phyloP scores from a whole-genome alignment of 1,140 invertebrate genomes.

The Dufourea novaeangliae region DNA sequence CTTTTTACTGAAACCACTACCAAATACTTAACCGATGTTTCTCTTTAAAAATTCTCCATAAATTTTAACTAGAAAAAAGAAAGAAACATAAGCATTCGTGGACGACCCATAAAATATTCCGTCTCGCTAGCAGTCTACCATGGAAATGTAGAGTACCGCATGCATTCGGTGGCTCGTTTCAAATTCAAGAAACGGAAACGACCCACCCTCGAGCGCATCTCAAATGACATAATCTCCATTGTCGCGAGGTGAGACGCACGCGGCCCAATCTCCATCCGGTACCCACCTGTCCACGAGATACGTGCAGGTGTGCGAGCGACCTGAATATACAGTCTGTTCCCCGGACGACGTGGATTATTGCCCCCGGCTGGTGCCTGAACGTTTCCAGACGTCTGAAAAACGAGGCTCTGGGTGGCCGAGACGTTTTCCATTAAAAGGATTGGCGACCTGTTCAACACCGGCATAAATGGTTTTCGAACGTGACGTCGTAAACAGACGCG shows the following conservation, averaged over 20 bases:
- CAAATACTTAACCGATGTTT: too few species aligned
- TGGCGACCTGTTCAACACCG: not conserved
- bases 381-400: not conserved
- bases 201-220: not conserved
- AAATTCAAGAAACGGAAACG: not conserved
- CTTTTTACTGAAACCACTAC: too few species aligned
- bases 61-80: too few species aligned
- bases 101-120: not conserved
- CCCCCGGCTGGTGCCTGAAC: not conserved
- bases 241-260: not conserved
- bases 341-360: not conserved
- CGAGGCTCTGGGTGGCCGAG: not conserved
- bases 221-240: not conserved
- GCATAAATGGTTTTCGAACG: constrained; percentile 17
- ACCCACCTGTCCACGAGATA: not conserved
- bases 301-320: not conserved
- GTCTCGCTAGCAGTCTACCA: not conserved
- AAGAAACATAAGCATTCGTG: too few species aligned
- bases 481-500: constrained; percentile 18
- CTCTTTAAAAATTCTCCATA: too few species aligned
- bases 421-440: constrained; percentile 22
- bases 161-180: not conserved
- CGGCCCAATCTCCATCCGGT: not conserved
- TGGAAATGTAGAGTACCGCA: not conserved
- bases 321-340: not conserved